A percentile compares a stretch with the other conserved stretches of the same genome.
phyloP scores from a whole-genome alignment of 2,113 vertebrate genomes.

The Oncorhynchus keta region DNA sequence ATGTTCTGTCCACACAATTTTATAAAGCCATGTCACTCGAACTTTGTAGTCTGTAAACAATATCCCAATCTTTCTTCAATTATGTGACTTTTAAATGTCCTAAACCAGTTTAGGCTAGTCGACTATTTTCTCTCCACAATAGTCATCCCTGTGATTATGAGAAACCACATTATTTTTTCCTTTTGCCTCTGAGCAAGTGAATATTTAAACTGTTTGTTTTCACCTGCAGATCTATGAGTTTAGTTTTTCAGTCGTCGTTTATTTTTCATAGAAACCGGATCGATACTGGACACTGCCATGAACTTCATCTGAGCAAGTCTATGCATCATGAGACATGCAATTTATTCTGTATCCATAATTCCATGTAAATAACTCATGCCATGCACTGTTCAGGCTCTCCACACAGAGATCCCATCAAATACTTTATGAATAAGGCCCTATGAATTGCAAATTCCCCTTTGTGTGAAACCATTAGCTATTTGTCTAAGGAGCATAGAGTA shows the following conservation, averaged over 20 bases:
- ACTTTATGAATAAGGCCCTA: not conserved
- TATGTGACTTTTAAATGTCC: constrained; percentile 29
- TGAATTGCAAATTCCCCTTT: not conserved
- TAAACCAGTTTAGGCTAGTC: not conserved
- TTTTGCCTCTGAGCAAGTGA: not conserved
- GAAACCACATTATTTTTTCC: not conserved
- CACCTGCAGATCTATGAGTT: not conserved
- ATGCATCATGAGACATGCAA: not conserved
- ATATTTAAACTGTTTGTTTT: not conserved
- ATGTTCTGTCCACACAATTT: constrained; percentile 34
- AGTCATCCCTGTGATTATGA: not conserved
- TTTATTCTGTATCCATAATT: not conserved
- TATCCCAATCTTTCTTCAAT: constrained; percentile 15
- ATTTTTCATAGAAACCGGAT: not conserved
- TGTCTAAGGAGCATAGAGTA: not conserved
- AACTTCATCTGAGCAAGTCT: not conserved
- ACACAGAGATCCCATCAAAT: not conserved
- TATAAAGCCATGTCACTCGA: not conserved
- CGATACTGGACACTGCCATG: not conserved
- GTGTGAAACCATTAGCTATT: not conserved
- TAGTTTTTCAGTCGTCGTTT: not conserved
- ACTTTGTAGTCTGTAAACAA: constrained; percentile 12
- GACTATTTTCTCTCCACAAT: not conserved
- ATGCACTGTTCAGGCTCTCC: not conserved
- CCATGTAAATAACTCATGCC: constrained; percentile 1